Evolutionary conservation across 2,797 vertebrate genomes (phyloP).

Genomic region (Cynopterus sphinx): DNA sequence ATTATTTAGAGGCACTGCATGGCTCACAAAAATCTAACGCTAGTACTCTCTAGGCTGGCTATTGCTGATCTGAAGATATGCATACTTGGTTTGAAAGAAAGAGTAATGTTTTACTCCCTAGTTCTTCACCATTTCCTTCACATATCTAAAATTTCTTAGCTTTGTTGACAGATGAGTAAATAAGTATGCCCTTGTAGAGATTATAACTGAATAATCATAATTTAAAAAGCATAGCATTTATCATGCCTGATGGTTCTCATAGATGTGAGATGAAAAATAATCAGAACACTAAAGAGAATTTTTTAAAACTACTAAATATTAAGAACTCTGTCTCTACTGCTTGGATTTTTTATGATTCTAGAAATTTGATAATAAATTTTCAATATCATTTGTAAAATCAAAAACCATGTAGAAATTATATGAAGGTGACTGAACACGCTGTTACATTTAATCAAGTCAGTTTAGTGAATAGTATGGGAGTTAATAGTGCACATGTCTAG

Average conservation of each 20-base stretch:
- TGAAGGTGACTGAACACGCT: not conserved
- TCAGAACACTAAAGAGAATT: not conserved
- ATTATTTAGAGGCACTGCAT: not conserved
- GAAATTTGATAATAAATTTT: not conserved
- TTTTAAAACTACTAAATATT: not conserved
- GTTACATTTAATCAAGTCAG: not conserved
- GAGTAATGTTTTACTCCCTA: not conserved
- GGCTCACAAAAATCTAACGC: not conserved
- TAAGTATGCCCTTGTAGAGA: not conserved
- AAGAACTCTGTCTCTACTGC: not conserved
- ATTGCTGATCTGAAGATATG: not conserved
- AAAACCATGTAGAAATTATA: not conserved
- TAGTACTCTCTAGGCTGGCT: not conserved
- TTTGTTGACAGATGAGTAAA: not conserved
- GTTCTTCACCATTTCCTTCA: not conserved
- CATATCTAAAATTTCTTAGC: not conserved
- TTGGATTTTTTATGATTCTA: not conserved
- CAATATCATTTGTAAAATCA: not conserved
- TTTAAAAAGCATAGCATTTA: not conserved
- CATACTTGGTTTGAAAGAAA: not conserved
- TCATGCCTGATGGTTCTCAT: not conserved
- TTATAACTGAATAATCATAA: not conserved
- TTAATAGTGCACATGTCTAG: accelerated
- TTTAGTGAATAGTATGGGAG: not conserved
- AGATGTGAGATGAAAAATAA: not conserved